Percentiles rank a stretch among this genome's conserved stretches.
Evolutionary conservation across 2,888 invertebrate species (phyloP).

Genomic region (Adelphocoris suturalis): DNA sequence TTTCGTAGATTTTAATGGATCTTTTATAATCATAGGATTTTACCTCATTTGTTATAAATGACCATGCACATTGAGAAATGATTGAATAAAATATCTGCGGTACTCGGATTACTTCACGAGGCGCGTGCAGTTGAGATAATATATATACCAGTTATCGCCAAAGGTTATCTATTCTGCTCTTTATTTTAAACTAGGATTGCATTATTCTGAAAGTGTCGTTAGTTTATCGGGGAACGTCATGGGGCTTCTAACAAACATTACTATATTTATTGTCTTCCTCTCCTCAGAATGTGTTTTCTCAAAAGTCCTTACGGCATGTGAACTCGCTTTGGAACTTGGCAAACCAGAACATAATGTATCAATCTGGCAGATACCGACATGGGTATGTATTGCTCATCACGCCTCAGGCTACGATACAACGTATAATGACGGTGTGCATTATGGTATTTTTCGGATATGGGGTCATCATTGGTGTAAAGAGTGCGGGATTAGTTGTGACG

Average conservation of each 20-base stretch:
- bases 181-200: not conserved
- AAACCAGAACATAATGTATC: constrained; percentile 33
- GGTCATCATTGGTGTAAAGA: constrained; percentile 29
- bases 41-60: no score
- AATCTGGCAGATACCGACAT: constrained; percentile 58
- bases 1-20: no score
- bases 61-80: no score
- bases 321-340: constrained; percentile 44
- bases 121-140: no score
- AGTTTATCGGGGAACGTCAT: not conserved
- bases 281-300: not conserved
- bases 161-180: not conserved
- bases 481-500: constrained; percentile 13
- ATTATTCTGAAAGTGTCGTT: not conserved
- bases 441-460: constrained; percentile 48
- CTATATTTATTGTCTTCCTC: not conserved
- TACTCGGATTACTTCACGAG: no score
- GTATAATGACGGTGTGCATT: not conserved
- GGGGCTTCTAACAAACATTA: not conserved
- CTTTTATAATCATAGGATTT: no score
- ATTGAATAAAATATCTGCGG: no score
- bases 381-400: constrained; percentile 53
- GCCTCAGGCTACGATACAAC: not conserved
- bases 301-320: constrained; percentile 16
- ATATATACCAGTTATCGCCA: not conserved